Percentiles rank a stretch among this genome's conserved stretches.
These are phyloP conservation scores for Labeo rohita DNA, from an alignment of 2,113 vertebrate genomes.

Conservation along the genomic window DNA sequence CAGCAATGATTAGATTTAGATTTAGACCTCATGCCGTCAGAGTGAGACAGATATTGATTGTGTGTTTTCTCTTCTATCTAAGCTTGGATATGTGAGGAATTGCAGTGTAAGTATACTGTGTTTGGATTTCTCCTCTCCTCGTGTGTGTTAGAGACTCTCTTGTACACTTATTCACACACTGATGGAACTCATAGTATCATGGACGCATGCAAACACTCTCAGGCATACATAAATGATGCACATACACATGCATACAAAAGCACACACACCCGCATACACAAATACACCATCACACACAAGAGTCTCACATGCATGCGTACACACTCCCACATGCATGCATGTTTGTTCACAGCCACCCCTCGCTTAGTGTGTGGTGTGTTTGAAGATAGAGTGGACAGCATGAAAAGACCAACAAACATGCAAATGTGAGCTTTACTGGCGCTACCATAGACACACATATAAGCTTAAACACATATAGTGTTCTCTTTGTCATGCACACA, in stretches of 20 bases:
- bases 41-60: constrained; percentile 56
- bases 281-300: background rate
- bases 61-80: constrained; percentile 78
- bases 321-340: constrained; percentile 36
- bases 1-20: background rate
- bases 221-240: background rate
- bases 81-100: constrained; percentile 82
- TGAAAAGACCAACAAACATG: constrained; percentile 17
- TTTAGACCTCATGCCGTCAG: constrained; percentile 30
- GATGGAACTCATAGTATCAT: constrained; percentile 21
- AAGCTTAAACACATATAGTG: background rate
- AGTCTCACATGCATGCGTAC: constrained; percentile 19
- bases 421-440: background rate
- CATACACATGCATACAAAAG: background rate
- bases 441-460: constrained; percentile 1
- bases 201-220: background rate
- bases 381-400: constrained; percentile 10
- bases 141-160: constrained; percentile 75
- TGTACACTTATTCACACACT: constrained; percentile 73
- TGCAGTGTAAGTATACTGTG: constrained; percentile 77
- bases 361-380: constrained; percentile 24
- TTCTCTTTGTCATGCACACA: background rate
- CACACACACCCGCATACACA: background rate
- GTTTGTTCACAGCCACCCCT: constrained; percentile 28
- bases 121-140: constrained; percentile 69